These are phyloP conservation scores for Actinopyga echinites DNA, from an alignment of 53 echinoderm and acorn worm genomes.

Conservation along the genomic window DNA sequence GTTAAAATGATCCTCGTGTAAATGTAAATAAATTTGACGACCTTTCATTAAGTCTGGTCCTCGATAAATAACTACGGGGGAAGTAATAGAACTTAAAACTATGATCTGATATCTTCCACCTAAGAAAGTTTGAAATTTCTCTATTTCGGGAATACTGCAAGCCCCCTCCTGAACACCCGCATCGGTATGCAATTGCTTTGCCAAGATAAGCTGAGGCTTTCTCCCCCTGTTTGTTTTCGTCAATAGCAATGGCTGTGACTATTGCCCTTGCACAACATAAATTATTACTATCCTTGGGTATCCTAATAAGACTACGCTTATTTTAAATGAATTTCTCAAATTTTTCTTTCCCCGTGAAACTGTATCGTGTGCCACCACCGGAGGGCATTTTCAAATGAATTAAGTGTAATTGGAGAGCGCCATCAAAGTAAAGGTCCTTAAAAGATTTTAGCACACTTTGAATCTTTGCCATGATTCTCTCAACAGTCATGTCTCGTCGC, in stretches of 20 bases:
- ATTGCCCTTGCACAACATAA: conserved; percentile 63
- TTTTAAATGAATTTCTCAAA: background rate
- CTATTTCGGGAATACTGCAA: conserved; percentile 46
- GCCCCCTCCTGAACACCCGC: conserved; percentile 22
- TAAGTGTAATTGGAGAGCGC: conserved; percentile 5
- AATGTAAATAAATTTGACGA: conserved; percentile 46
- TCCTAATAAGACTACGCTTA: background rate
- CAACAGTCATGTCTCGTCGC: background rate
- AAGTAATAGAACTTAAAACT: background rate
- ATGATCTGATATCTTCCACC: background rate
- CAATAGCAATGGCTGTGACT: conserved; percentile 56
- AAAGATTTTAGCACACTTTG: conserved; percentile 29
- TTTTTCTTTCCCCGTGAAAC: background rate
- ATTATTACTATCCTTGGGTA: conserved; percentile 33
- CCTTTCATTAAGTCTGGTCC: conserved; percentile 36
- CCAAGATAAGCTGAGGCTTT: conserved; percentile 14
- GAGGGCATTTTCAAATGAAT: conserved; percentile 38
- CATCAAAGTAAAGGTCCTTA: conserved; percentile 30
- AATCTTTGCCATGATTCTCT: background rate
- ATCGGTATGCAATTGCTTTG: conserved; percentile 39
- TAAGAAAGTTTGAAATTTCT: conserved; percentile 30
- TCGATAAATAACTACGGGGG: background rate
- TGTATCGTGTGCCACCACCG: conserved; percentile 11
- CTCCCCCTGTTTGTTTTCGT: conserved; percentile 45
- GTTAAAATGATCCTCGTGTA: conserved; percentile 42